These are phyloP conservation scores for Battus philenor DNA, from an alignment of 1,140 invertebrate genomes.

Conservation along the genomic window DNA sequence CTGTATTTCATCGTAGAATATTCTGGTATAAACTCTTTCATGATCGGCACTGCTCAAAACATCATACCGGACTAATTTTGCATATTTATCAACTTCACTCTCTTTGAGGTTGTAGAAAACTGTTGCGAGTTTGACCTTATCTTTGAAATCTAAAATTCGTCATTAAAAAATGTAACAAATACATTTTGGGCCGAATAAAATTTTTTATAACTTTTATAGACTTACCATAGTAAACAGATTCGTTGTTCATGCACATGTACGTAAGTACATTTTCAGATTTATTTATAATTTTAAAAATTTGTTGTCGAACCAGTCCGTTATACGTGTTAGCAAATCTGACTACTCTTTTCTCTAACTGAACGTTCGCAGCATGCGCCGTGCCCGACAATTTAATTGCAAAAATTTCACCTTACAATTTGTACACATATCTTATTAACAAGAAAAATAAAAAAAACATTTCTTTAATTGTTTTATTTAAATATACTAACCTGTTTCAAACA, in stretches of 20 bases:
- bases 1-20: slow-evolving; percentile 63
- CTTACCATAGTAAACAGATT: slow-evolving; percentile 47
- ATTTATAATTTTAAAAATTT: slow-evolving; percentile 57
- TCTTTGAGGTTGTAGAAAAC: slow-evolving; percentile 57
- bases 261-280: slow-evolving; percentile 52
- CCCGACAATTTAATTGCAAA: slow-evolving; percentile 45
- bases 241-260: slow-evolving; percentile 65
- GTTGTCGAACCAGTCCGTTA: slow-evolving; percentile 57
- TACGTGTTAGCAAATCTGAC: slow-evolving; percentile 58
- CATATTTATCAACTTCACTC: slow-evolving; percentile 45
- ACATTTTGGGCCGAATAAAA: too few species aligned
- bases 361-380: slow-evolving; percentile 37
- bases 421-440: background rate
- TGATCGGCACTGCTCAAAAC: slow-evolving; percentile 59
- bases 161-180: too few species aligned
- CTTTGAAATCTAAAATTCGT: slow-evolving; percentile 60
- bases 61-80: slow-evolving; percentile 54
- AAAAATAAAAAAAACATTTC: background rate
- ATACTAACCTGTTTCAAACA: slow-evolving; percentile 54
- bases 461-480: background rate
- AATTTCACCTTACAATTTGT: slow-evolving; percentile 47
- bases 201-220: slow-evolving; percentile 3
- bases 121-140: slow-evolving; percentile 59
- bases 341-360: slow-evolving; percentile 53
- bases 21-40: slow-evolving; percentile 57